A percentile compares a stretch with the other conserved stretches of the same genome.
phyloP scores from a whole-genome alignment of 2,888 invertebrate genomes.

The Lomographa bimaculata region DNA sequence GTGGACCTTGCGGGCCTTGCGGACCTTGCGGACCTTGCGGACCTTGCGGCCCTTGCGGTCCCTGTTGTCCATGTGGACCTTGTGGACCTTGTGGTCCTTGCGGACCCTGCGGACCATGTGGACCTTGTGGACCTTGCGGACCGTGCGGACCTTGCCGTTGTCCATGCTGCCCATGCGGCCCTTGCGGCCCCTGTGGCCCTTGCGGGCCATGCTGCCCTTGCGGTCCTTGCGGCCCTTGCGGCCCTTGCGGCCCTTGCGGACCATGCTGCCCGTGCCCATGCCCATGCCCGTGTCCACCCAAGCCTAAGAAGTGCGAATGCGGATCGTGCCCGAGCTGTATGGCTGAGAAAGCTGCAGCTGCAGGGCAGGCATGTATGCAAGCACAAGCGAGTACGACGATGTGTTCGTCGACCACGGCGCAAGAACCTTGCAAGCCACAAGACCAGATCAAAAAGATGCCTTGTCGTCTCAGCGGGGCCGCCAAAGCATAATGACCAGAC shows the following conservation, averaged over 20 bases:
- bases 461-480: too few relatives aligned
- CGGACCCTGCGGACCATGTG: constrained; percentile 40
- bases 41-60: constrained; percentile 32
- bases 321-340: constrained; percentile 37
- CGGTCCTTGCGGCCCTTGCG: constrained; percentile 31
- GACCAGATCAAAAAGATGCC: too few relatives aligned
- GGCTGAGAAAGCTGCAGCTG: too few relatives aligned
- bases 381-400: too few relatives aligned
- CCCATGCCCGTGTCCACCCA: constrained; percentile 28
- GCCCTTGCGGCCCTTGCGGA: constrained; percentile 38
- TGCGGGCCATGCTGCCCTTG: constrained; percentile 38
- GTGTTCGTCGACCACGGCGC: too few relatives aligned
- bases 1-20: constrained; percentile 36
- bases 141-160: constrained; percentile 35
- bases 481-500: too few relatives aligned
- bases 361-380: too few relatives aligned
- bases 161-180: constrained; percentile 34
- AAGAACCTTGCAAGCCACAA: too few relatives aligned
- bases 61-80: constrained; percentile 39
- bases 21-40: constrained; percentile 40
- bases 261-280: constrained; percentile 21
- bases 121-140: constrained; percentile 36
- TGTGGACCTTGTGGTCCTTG: constrained; percentile 44
- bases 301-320: constrained; percentile 37
- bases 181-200: constrained; percentile 11